phyloP scores from a whole-genome alignment of 2,888 invertebrate genomes.

The Colletes collaris region DNA sequence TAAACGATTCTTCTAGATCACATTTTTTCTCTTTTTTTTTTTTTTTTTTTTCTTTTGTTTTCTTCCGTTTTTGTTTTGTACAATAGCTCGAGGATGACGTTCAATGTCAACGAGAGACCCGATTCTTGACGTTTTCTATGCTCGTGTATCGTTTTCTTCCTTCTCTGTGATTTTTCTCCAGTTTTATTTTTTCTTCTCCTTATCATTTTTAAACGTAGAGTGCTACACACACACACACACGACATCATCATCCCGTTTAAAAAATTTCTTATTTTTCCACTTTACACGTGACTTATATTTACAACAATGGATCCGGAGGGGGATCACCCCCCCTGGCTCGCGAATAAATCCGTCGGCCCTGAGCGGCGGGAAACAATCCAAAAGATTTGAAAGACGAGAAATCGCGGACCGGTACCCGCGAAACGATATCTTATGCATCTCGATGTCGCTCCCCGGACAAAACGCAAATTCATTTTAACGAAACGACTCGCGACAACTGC shows the following conservation, averaged over 20 bases:
- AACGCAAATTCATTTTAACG: too few relatives aligned
- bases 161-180: not conserved
- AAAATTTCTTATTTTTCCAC: constrained; percentile 72
- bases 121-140: constrained; percentile 65
- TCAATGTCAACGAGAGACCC: constrained; percentile 65
- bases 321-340: constrained; percentile 70
- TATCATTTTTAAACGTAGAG: constrained; percentile 71
- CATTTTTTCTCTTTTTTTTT: constrained; percentile 55
- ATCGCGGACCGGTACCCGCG: too few relatives aligned
- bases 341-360: constrained; percentile 43
- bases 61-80: constrained; percentile 44
- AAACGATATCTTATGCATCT: too few relatives aligned
- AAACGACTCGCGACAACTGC: too few relatives aligned
- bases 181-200: constrained; percentile 23
- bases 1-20: constrained; percentile 54
- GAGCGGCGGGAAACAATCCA: constrained; percentile 20
- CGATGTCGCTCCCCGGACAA: too few relatives aligned
- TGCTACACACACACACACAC: constrained; percentile 73
- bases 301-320: constrained; percentile 75
- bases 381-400: constrained; percentile 45
- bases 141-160: constrained; percentile 71
- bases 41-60: not conserved
- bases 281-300: constrained; percentile 77
- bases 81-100: constrained; percentile 41
- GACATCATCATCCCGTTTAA: constrained; percentile 79